Evolutionary conservation across 2,888 invertebrate genomes (phyloP), one percentile per base, ranked within the genome.

Genomic region (Luffia ferchaultella): DNA sequence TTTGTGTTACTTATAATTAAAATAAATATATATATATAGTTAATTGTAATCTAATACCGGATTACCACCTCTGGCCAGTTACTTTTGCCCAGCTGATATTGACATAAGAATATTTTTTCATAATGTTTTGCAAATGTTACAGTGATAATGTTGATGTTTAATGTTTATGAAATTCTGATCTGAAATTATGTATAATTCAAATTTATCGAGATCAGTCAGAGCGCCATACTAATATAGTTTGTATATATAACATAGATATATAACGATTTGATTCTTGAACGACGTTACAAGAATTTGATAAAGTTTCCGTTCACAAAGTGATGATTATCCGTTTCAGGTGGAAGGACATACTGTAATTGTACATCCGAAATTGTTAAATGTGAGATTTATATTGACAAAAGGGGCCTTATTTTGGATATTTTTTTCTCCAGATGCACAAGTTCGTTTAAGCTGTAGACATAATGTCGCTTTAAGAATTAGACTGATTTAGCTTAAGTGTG

Each of bases 381-480:
- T 30, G 30, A 12, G 3, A 30, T 30, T 30, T 30, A 30, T 12
- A 30, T 7, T 30, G 30, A 30, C 12, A 30, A 30, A 68, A 71
- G 78, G 73, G 79, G 80, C 80, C 82, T 83, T 73, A 74, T 67
- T 59, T 65, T 69, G 20, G 63, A 72, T 74, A 74, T 76, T 80
- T n/a, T 70, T 62, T 66, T 18, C 74, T 69, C 43, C 3, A n/a
- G 3, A 17, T 16, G 43, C 43, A 42, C 43, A 42, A 68, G 68
- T 75, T 77, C 72, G 73, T 74, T 78, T 79, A 76, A 75, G 77
- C 76, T 79, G 77, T 79, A 77, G 77, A 79, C 74, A 59, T 73
- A 70, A 73, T 76, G 74, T 83, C 79, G 78, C 79, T 80, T 76
- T 83, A 83, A 83, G 82, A 78, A 80, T 79, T 82, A 83, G 82